Percentiles rank a stretch among this genome's conserved stretches.
These are phyloP conservation scores for Callyntrura sp. DNA, from an alignment of 2,888 invertebrate genomes.

Conservation along the genomic window DNA sequence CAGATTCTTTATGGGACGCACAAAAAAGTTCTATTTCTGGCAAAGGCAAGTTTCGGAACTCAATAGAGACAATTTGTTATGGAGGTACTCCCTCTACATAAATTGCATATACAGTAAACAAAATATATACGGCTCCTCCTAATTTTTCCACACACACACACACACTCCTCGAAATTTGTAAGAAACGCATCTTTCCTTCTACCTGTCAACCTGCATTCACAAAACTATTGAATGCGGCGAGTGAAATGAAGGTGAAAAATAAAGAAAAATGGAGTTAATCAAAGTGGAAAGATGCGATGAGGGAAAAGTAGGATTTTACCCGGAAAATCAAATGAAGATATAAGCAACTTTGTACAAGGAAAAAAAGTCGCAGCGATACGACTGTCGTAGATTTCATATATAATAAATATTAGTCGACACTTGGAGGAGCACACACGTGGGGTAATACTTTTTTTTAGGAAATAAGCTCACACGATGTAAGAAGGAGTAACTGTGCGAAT, in stretches of 20 bases:
- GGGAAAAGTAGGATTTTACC: neutral
- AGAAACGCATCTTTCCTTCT: conserved; percentile 13
- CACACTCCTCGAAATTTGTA: neutral
- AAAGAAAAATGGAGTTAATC: conserved; percentile 73
- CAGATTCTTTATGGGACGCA: neutral
- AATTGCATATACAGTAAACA: neutral
- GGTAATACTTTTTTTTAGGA: neutral
- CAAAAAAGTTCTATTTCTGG: neutral
- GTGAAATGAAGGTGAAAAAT: conserved; percentile 68
- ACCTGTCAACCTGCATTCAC: conserved; percentile 32
- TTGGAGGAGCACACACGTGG: too few species aligned
- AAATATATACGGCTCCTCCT: too few species aligned
- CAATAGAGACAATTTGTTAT: neutral
- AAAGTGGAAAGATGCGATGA: conserved; percentile 56
- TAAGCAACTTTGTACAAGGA: too few species aligned
- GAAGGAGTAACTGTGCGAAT: too few species aligned
- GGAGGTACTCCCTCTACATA: neutral
- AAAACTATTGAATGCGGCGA: conserved; percentile 32
- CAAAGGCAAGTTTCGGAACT: too few species aligned
- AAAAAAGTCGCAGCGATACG: too few species aligned
- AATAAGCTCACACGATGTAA: conserved; percentile 11
- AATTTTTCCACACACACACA: neutral
- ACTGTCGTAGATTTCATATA: too few species aligned
- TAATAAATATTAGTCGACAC: too few species aligned
- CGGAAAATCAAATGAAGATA: conserved; percentile 58